Base-by-base conservation (phyloP, 2,113 vertebrate species). In the Cavia aperea region DNA sequence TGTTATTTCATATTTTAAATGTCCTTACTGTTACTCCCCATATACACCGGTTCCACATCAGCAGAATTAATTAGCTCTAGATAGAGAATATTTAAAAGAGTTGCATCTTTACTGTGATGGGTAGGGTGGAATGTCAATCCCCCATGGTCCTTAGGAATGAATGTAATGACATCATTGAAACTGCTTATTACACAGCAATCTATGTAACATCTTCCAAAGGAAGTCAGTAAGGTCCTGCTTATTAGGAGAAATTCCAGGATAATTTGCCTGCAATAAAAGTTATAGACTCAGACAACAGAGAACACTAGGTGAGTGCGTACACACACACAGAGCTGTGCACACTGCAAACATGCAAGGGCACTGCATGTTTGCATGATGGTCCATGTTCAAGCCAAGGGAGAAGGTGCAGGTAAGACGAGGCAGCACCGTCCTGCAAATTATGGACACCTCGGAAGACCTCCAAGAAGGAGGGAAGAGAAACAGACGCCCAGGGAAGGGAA, bases 1-100 rank as follows among this genome's bases (percentile, higher is more conserved):
- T 89, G 92, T 51, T 66, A 62, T 54, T 79, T 86, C 1, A 10
- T 85, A 43, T 54, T 81, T 73, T 65, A 91, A 93, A 79, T 93
- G 8, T 23, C 77, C 78, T 4, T 81, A 54, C 43, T 29, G 21
- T 60, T 49, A 21, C 0, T 66, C 62, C 66, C 49, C 10, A 21
- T 26, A 73, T 73, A 29, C 12, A 77, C 21, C 1, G 19, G 26
- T 63, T 54, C 8, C 5, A 21, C 12, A 39, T 75, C 9, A 33
- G 11, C 7, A n/a, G 46, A 85, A 43, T 65, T n/a, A 77, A 54
- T 16, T 26, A 66, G 49, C 26, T 6, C 58, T 33, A 29, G 16
- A 63, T 11, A 73, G 58, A 73, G 73, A 81, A 43, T 23, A 82
- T 33, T 36, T 21, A 81, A 46, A 58, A 49, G 13, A 8, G 39